Evolutionary conservation across 2,113 vertebrate genomes (phyloP).

Genomic region (Pelecanus crispus): DNA sequence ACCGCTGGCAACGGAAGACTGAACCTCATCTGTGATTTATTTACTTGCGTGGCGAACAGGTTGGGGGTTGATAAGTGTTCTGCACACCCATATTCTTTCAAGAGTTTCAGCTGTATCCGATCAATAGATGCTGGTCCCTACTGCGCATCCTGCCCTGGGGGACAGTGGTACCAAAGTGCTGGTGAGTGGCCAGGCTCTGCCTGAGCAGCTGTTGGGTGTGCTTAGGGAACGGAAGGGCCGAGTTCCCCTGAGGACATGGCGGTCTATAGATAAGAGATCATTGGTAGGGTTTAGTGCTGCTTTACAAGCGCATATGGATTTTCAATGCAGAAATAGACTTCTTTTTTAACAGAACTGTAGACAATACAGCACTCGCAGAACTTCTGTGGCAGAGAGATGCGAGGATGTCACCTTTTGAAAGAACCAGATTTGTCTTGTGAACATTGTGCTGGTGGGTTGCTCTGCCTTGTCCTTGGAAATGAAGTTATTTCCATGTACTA

Average conservation of each 20-base stretch:
- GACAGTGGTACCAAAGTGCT: not conserved
- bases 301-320: not conserved
- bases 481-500: not conserved
- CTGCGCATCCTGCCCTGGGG: not conserved
- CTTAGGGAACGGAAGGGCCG: accelerated
- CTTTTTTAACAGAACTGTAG: not conserved
- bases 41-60: not conserved
- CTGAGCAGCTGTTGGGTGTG: not conserved
- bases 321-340: not conserved
- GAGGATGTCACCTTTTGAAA: not conserved
- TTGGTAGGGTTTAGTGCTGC: not conserved
- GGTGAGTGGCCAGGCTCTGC: not conserved
- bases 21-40: not conserved
- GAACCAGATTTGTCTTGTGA: not conserved
- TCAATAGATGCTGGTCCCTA: not conserved
- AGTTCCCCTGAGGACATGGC: not conserved
- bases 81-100: not conserved
- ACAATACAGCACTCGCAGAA: not conserved
- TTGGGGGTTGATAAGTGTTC: not conserved
- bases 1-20: not conserved
- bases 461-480: not conserved
- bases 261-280: not conserved
- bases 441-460: not conserved
- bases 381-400: not conserved
- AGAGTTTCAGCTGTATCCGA: not conserved